Percentiles rank a stretch among this genome's conserved stretches.
Conservation (phyloP, 2,888 invertebrate species). For the Aporophyla lueneburgensis region DNA sequence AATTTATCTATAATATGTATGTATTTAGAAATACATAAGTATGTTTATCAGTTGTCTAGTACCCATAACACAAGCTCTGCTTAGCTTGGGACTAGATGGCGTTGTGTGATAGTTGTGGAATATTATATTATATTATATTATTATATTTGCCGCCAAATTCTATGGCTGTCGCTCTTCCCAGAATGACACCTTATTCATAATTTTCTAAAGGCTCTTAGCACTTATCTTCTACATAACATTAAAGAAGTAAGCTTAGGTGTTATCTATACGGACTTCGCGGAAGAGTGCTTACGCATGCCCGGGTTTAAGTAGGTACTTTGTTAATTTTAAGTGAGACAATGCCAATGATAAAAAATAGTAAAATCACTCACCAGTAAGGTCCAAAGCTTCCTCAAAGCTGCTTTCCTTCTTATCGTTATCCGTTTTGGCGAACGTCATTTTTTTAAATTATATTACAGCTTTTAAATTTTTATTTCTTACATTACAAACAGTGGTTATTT, state of each 20-base stretch:
- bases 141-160: neutral
- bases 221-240: neutral
- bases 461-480: neutral
- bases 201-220: neutral
- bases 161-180: neutral
- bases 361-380: constrained; percentile 52
- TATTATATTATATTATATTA: too few relatives aligned
- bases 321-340: too few relatives aligned
- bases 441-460: neutral
- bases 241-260: neutral
- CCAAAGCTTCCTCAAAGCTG: constrained; percentile 55
- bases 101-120: too few relatives aligned
- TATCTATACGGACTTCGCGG: too few relatives aligned
- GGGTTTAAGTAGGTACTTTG: too few relatives aligned
- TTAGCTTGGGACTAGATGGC: too few relatives aligned
- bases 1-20: too few relatives aligned
- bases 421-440: constrained; percentile 30
- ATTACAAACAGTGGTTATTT: neutral
- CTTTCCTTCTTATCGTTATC: constrained; percentile 26
- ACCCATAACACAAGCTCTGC: too few relatives aligned
- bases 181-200: too few relatives aligned
- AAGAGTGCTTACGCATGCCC: too few relatives aligned
- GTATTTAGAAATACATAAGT: too few relatives aligned
- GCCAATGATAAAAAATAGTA: neutral
- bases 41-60: too few relatives aligned